Base-by-base conservation (phyloP, 2,797 vertebrate genomes). In the Acanthurus tractus region DNA sequence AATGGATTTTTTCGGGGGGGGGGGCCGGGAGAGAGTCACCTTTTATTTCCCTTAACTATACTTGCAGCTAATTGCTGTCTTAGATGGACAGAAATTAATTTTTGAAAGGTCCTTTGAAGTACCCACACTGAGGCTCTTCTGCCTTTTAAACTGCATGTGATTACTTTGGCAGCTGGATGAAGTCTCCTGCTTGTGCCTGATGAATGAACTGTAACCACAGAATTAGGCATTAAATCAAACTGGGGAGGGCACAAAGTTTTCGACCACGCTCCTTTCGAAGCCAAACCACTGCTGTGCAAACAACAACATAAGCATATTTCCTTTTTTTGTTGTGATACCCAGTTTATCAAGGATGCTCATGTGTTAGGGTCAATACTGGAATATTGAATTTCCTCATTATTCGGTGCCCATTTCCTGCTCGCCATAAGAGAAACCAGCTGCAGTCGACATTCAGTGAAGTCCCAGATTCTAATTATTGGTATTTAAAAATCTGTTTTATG, bases 41-140 rank as follows among this genome's bases (percentile, higher is more conserved):
- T 91, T 92, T 88, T 58, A 86, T 86, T 89, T 86, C 75, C 46
- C 74, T 80, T 74, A 85, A 84, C 82, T 85, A 56, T 78, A 66
- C 78, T 78, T 78, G 66, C 63, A 79, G 88, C 86, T 92, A 92
- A 92, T 93, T 92, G 82, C 80, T 17, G 69, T 87, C 89, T 90
- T 84, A 79, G 79, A 91, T 85, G 85, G 89, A 85, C 83, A 86
- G 83, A 88, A 93, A 93, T 91, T 78, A 63, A 82, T 90, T 94
- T 92, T 89, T 91, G 81, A 89, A 89, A 82, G 74, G 75, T 87
- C 74, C 81, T 93, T 94, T 93, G 85, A 93, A 93, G 86, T 85
- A 62, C 73, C 78, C 78, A 71, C 59, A 89, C 83, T 88, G 86
- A 88, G 82, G 80, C 86, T 68, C 76, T 84, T 79, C 79, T 83